Base-by-base conservation (phyloP, 2,888 invertebrate genomes). In the Dicyrtomina minuta region DNA sequence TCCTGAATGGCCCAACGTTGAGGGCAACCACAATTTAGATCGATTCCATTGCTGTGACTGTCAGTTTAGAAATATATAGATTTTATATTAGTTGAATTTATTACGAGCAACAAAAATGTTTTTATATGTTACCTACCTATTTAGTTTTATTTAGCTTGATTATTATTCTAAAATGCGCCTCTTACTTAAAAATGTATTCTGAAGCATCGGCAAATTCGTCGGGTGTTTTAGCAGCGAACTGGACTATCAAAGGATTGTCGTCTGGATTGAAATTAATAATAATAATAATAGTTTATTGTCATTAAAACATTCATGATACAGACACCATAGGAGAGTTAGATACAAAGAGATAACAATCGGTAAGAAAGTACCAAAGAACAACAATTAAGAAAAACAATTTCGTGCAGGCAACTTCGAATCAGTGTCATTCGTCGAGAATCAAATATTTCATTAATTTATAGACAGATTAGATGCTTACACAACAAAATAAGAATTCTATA, bases 11-110 rank as follows among this genome's bases (percentile, higher is more conserved):
- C 96, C 96, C 96, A 97, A 75, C 88, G 85, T 82, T 98, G 98
- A 0, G 98, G 98, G 79, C 98, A 98, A 0, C 98, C 98, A 84
- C 98, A 98, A 81, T 98, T 98, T 43, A 98, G 84, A 83, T 98
- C 98, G 1, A 96, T 90, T 6, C 98, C 98, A 84, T 92, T 90
- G 66, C 90, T 88, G 84, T 89, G 91, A 15, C 89, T 89, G 78
- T 6, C 79, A 78, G 70, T 46, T 17, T n/a, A 51, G 20, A 43
- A 59, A 26, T n/a, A 56, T 24, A 12, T 10, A 12, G 13, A 10
- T 43, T 12, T 10, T 12, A 10, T 43, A 13, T 12, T 43, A 13
- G n/a, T n/a, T n/a, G n/a, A n/a, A n/a, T n/a, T n/a, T n/a, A n/a
- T n/a, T n/a, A n/a, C n/a, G 24, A 22, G 24, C 24, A 10, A 26